These are phyloP conservation scores for Eueides isabella DNA, from an alignment of 1,140 invertebrate genomes.

Conservation along the genomic window DNA sequence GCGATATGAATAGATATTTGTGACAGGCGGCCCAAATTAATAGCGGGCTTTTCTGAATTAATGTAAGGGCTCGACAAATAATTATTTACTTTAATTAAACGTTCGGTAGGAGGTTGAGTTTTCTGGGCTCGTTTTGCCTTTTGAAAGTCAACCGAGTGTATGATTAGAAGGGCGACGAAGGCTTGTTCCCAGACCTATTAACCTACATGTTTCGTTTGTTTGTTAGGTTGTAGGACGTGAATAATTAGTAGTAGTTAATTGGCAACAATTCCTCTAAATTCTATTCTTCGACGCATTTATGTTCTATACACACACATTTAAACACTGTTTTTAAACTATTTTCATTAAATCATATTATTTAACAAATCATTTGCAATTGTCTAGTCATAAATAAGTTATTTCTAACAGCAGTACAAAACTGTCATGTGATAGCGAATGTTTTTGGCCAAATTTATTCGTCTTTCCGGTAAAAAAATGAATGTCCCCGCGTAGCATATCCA, in stretches of 20 bases:
- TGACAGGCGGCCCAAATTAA: conserved; percentile 47
- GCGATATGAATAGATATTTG: conserved; percentile 23
- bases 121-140: conserved; percentile 54
- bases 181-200: conserved; percentile 46
- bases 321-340: not conserved
- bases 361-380: not conserved
- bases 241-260: conserved; percentile 38
- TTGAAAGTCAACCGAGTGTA: conserved; percentile 62
- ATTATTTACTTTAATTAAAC: conserved; percentile 72
- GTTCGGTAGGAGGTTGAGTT: conserved; percentile 47
- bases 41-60: conserved; percentile 47
- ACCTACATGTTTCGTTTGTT: conserved; percentile 48
- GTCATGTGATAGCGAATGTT: too few species aligned
- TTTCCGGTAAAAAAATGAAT: too few species aligned
- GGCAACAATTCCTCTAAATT: conserved; percentile 12
- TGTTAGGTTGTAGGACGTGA: conserved; percentile 41
- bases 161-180: conserved; percentile 62
- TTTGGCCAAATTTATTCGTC: too few species aligned
- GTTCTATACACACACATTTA: not conserved
- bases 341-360: not conserved
- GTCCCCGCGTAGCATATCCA: too few species aligned
- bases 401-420: too few species aligned
- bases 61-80: conserved; percentile 50
- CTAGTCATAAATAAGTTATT: not conserved
- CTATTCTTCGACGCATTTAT: not conserved